Evolutionary conservation across 2,113 vertebrate genomes (phyloP).

Genomic region (Lepisosteus oculatus): DNA sequence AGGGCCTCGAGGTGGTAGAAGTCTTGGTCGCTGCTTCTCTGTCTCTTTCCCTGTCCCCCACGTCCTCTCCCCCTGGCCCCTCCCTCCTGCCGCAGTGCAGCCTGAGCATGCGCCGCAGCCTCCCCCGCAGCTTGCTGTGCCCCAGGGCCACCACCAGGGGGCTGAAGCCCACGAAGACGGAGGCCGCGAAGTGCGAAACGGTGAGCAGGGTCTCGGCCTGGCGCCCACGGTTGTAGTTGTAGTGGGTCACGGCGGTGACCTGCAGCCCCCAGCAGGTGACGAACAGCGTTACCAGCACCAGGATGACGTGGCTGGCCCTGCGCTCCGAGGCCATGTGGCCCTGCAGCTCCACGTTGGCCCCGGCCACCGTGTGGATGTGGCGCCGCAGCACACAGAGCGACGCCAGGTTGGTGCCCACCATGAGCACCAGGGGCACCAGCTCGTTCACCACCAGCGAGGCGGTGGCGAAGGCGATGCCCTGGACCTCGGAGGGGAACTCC

Average conservation of each 20-base stretch:
- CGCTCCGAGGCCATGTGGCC: constrained; percentile 55
- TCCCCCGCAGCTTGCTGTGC: constrained; percentile 64
- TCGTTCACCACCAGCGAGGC: constrained; percentile 65
- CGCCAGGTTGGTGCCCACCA: constrained; percentile 62
- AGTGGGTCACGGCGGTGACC: constrained; percentile 68
- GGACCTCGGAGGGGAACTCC: constrained; percentile 57
- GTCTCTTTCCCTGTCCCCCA: constrained; percentile 17
- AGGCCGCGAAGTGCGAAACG: constrained; percentile 66
- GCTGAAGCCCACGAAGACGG: constrained; percentile 69
- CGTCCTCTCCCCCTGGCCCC: background rate
- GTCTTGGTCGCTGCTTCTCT: constrained; percentile 9
- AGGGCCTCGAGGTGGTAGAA: no score
- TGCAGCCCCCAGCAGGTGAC: constrained; percentile 69
- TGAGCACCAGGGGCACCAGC: constrained; percentile 60
- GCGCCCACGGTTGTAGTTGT: constrained; percentile 61
- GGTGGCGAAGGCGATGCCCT: constrained; percentile 60
- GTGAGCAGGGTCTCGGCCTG: constrained; percentile 60
- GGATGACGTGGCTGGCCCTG: constrained; percentile 67
- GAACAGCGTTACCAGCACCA: constrained; percentile 62
- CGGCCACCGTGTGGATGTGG: constrained; percentile 59
- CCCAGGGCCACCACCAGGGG: constrained; percentile 70
- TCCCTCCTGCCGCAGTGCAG: constrained; percentile 12
- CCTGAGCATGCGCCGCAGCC: constrained; percentile 41
- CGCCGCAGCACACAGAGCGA: constrained; percentile 60
- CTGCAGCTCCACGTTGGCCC: constrained; percentile 33